Evolutionary conservation across 2,113 vertebrate genomes (phyloP).

Genomic region (Pithys albifrons): DNA sequence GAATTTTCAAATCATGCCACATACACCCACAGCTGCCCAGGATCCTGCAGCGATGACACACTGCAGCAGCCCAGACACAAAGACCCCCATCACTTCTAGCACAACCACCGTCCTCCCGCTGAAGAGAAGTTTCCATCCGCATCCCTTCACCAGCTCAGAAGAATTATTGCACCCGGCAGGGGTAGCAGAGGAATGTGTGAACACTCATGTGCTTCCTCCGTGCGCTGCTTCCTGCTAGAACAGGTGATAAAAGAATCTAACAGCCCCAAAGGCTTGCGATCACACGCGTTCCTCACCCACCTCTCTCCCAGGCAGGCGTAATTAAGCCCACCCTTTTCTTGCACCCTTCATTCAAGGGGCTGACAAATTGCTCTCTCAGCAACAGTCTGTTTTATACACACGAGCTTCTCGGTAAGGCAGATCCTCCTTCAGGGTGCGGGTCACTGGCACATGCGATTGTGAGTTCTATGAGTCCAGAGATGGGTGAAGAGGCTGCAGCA

Average conservation of each 20-base stretch:
- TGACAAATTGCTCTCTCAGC: background rate
- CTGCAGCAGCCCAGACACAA: background rate
- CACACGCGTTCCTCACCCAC: background rate
- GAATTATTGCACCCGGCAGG: background rate
- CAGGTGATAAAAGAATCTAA: background rate
- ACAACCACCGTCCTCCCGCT: background rate
- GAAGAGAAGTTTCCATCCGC: background rate
- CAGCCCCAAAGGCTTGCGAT: background rate
- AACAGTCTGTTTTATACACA: accelerated
- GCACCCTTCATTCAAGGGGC: background rate
- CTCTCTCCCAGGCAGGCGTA: background rate
- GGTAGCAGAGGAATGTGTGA: background rate
- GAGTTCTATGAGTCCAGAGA: background rate
- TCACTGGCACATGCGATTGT: accelerated
- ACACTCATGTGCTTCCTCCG: accelerated
- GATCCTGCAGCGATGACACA: accelerated
- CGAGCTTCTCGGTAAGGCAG: background rate
- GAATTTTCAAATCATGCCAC: background rate
- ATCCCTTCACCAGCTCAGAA: background rate
- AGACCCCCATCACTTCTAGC: background rate
- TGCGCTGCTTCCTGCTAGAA: background rate
- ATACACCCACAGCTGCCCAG: background rate
- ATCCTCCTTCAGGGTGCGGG: background rate
- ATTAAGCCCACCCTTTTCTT: background rate
- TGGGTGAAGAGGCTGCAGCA: background rate